These are phyloP conservation scores for Mormyrus lacerda DNA, from an alignment of 2,113 vertebrate genomes.

Conservation along the genomic window DNA sequence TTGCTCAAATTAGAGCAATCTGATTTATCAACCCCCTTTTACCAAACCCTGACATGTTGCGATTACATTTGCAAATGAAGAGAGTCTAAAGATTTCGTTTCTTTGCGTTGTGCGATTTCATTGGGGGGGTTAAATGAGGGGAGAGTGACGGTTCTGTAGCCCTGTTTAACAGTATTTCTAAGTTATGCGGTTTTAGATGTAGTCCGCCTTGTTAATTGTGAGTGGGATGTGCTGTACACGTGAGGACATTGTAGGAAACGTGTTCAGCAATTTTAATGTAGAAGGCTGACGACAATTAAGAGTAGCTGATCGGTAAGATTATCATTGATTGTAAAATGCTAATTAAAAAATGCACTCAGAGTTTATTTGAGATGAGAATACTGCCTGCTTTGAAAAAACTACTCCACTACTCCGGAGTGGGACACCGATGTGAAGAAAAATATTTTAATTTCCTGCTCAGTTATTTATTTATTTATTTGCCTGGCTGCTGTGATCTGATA, in stretches of 20 bases:
- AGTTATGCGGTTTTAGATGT: background rate
- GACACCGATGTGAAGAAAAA: background rate
- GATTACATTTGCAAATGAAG: background rate
- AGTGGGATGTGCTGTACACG: background rate
- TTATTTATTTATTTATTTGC: background rate
- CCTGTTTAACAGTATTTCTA: background rate
- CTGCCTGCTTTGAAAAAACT: background rate
- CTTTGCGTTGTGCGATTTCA: background rate
- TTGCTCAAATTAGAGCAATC: background rate
- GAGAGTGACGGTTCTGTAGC: background rate
- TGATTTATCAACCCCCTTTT: background rate
- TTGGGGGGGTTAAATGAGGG: background rate
- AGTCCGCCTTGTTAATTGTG: background rate
- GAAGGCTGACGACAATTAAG: background rate
- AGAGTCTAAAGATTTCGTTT: background rate
- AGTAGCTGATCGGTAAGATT: background rate
- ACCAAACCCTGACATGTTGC: background rate
- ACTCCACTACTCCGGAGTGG: background rate
- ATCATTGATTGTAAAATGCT: background rate
- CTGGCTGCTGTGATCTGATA: constrained; percentile 4
- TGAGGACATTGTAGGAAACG: background rate
- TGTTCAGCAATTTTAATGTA: background rate
- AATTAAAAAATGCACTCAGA: background rate
- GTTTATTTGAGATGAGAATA: background rate
- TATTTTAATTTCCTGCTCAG: constrained; percentile 5